Conservation (phyloP, 2,888 invertebrate species). For the Zaprionus bogoriensis region DNA sequence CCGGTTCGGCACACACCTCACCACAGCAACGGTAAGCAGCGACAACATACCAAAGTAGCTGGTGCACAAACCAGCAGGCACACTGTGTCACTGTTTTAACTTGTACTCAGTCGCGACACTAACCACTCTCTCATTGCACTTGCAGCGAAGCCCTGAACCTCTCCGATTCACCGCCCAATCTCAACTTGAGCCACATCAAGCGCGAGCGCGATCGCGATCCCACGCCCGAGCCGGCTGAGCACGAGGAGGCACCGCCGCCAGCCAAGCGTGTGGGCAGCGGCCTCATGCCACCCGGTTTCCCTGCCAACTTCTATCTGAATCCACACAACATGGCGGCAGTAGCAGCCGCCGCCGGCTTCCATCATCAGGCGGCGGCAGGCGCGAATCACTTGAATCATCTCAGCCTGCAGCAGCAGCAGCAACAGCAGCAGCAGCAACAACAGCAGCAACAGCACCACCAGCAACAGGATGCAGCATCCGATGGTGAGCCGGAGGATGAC, state of each 20-base stretch:
- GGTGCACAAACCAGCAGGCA: background rate
- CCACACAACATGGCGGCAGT: conserved; percentile 71
- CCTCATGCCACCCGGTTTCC: conserved; percentile 65
- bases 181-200: conserved; percentile 82
- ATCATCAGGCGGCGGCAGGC: conserved; percentile 45
- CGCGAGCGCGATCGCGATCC: conserved; percentile 84
- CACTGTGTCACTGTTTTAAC: conserved; percentile 24
- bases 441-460: conserved; percentile 40
- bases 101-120: too few relatives aligned
- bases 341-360: conserved; percentile 61
- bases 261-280: conserved; percentile 83
- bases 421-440: conserved; percentile 34
- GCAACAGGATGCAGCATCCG: conserved; percentile 63
- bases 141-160: conserved; percentile 92
- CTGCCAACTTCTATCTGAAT: conserved; percentile 75
- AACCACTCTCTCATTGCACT: background rate
- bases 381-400: conserved; percentile 31
- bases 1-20: conserved; percentile 83
- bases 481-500: conserved; percentile 71
- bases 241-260: conserved; percentile 85
- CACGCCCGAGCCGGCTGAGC: conserved; percentile 82
- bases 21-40: conserved; percentile 83
- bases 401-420: conserved; percentile 39
- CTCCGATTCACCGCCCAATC: conserved; percentile 85
- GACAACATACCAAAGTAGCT: background rate